Percentiles rank a stretch among this genome's conserved stretches.
phyloP scores from a whole-genome alignment of 2,113 vertebrate genomes.

The Anas platyrhynchos region DNA sequence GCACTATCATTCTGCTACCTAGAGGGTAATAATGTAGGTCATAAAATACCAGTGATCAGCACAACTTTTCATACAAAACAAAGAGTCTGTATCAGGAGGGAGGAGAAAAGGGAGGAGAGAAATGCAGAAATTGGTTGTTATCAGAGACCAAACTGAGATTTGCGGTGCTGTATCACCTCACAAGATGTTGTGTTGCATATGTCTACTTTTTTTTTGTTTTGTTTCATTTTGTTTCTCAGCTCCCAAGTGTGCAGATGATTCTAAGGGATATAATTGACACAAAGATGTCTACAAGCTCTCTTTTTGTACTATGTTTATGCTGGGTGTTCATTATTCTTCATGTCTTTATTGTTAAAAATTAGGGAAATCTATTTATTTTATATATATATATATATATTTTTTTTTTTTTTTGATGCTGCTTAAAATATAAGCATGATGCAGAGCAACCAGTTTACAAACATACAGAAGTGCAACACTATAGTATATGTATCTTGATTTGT shows the following conservation, averaged over 20 bases:
- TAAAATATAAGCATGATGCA: slow-evolving; percentile 27
- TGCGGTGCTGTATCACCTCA: not conserved
- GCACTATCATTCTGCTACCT: slow-evolving; percentile 81
- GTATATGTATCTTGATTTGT: slow-evolving; percentile 69
- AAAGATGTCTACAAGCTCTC: slow-evolving; percentile 15
- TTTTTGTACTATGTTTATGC: not conserved
- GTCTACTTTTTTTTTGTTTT: not conserved
- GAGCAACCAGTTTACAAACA: slow-evolving; percentile 58
- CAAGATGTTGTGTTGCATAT: slow-evolving; percentile 20
- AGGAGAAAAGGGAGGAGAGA: slow-evolving; percentile 21
- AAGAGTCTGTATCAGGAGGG: slow-evolving; percentile 61
- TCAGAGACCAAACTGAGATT: slow-evolving; percentile 32
- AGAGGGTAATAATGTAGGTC: slow-evolving; percentile 87
- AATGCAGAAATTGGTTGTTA: slow-evolving; percentile 45
- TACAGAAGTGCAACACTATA: slow-evolving; percentile 35
- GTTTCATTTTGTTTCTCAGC: not conserved
- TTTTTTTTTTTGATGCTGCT: slow-evolving; percentile 12
- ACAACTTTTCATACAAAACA: slow-evolving; percentile 74
- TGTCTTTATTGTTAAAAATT: not conserved
- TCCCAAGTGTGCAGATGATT: not conserved
- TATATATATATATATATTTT: not conserved
- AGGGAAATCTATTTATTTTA: not conserved
- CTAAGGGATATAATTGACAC: not conserved
- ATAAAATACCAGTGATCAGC: slow-evolving; percentile 81
- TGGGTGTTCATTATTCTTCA: not conserved